These are phyloP conservation scores for Galago senegalensis DNA, from an alignment of 2,797 vertebrate genomes.

Conservation along the genomic window DNA sequence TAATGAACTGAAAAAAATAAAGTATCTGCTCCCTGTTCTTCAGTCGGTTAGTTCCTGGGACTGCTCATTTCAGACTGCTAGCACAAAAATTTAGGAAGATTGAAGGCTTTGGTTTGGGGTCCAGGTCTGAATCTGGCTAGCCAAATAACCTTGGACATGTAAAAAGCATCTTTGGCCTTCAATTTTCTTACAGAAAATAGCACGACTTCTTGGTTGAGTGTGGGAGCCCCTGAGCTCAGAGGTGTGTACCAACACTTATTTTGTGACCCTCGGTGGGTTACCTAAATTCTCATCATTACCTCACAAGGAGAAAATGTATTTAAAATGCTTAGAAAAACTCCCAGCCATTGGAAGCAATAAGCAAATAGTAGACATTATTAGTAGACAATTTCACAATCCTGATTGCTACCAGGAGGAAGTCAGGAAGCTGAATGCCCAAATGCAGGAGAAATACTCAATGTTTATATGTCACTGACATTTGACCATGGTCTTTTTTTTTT, in stretches of 20 bases:
- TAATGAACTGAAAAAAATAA: background rate
- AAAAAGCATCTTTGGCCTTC: background rate
- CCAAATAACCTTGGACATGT: background rate
- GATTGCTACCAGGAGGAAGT: background rate
- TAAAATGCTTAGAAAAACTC: constrained; percentile 5
- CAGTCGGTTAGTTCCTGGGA: background rate
- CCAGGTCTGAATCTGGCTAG: background rate
- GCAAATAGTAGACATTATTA: background rate
- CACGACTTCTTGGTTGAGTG: background rate
- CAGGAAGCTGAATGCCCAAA: background rate
- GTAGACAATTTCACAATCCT: background rate
- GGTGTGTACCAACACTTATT: background rate
- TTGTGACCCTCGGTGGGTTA: background rate
- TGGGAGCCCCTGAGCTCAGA: background rate
- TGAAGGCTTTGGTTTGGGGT: background rate
- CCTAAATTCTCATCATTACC: background rate
- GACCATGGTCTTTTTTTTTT: background rate
- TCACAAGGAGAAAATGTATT: constrained; percentile 21
- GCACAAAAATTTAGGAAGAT: background rate
- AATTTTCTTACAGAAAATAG: background rate
- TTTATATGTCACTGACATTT: background rate
- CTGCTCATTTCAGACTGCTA: background rate
- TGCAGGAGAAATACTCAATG: background rate
- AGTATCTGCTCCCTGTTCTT: background rate
- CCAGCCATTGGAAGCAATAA: background rate